A percentile compares a stretch with the other conserved stretches of the same genome.
These are phyloP conservation scores for Drosophila flavopinicola DNA, from an alignment of 2,888 invertebrate species.

Conservation along the genomic window DNA sequence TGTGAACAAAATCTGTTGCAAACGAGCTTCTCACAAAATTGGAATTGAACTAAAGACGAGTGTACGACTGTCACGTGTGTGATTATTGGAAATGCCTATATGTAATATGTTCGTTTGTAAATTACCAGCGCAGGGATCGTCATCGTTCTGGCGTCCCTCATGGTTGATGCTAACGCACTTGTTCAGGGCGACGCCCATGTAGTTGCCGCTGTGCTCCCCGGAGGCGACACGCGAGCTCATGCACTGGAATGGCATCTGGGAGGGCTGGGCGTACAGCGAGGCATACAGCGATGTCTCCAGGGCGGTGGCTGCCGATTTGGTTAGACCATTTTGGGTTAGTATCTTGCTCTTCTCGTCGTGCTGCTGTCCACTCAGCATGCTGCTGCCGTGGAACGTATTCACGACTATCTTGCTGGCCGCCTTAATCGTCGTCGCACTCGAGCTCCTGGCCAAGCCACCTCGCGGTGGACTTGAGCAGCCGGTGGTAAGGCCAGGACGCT, in stretches of 20 bases:
- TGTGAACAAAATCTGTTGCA: too few species aligned
- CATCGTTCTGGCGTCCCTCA: conserved; percentile 61
- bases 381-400: conserved; percentile 83
- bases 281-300: conserved; percentile 81
- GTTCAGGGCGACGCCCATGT: conserved; percentile 71
- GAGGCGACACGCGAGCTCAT: conserved; percentile 35
- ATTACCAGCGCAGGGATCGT: conserved; percentile 80
- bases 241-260: conserved; percentile 42
- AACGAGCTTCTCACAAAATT: too few species aligned
- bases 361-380: conserved; percentile 78
- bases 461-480: conserved; percentile 31
- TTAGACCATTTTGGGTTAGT: conserved; percentile 80
- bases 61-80: too few species aligned
- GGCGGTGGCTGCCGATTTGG: conserved; percentile 77
- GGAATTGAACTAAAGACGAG: too few species aligned
- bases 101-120: background rate
- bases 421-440: conserved; percentile 60
- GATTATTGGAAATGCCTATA: background rate
- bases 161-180: conserved; percentile 41
- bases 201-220: conserved; percentile 55
- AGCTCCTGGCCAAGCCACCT: conserved; percentile 28
- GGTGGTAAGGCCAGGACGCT: conserved; percentile 42
- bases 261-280: conserved; percentile 72
- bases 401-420: conserved; percentile 81
- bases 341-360: conserved; percentile 78